Percentiles rank a stretch among this genome's conserved stretches.
These are phyloP conservation scores for Drosophila littoralis DNA, from an alignment of 1,140 invertebrate genomes.

Conservation along the genomic window DNA sequence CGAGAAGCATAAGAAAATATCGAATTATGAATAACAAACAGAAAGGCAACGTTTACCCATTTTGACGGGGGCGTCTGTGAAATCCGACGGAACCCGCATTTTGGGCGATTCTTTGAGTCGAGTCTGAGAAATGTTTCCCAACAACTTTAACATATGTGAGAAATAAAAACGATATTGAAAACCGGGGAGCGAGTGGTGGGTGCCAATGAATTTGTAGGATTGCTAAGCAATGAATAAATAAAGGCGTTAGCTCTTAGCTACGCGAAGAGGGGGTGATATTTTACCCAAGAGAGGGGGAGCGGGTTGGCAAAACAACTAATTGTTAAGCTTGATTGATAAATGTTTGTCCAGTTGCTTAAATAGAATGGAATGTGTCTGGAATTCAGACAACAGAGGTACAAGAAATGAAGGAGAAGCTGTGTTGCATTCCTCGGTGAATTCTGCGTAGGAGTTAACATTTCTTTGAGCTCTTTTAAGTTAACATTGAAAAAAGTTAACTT, in stretches of 20 bases:
- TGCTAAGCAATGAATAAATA: slow-evolving; percentile 31
- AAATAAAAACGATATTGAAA: slow-evolving; percentile 22
- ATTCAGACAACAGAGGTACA: background rate
- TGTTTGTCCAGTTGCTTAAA: slow-evolving; percentile 11
- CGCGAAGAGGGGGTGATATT: background rate
- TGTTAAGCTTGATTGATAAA: slow-evolving; percentile 39
- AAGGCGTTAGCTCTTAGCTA: background rate
- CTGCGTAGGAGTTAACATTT: too few relatives aligned
- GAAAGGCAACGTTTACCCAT: background rate
- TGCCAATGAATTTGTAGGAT: slow-evolving; percentile 8
- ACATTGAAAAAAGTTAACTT: too few relatives aligned
- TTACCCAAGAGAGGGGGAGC: background rate
- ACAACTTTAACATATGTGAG: slow-evolving; percentile 33
- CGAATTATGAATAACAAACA: slow-evolving; percentile 6
- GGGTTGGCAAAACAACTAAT: slow-evolving; percentile 4
- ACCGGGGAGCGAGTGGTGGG: background rate
- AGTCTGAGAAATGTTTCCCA: slow-evolving; percentile 22
- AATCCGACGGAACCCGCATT: slow-evolving; percentile 33
- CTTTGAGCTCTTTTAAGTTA: too few relatives aligned
- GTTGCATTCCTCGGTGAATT: background rate
- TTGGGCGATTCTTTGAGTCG: slow-evolving; percentile 6
- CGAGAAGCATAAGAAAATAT: background rate
- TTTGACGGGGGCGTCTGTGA: slow-evolving; percentile 8
- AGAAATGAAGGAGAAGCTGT: background rate
- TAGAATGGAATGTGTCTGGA: slow-evolving; percentile 10